These are phyloP conservation scores for Meiosimyza decipiens DNA, from an alignment of 2,888 invertebrate species.

Conservation along the genomic window DNA sequence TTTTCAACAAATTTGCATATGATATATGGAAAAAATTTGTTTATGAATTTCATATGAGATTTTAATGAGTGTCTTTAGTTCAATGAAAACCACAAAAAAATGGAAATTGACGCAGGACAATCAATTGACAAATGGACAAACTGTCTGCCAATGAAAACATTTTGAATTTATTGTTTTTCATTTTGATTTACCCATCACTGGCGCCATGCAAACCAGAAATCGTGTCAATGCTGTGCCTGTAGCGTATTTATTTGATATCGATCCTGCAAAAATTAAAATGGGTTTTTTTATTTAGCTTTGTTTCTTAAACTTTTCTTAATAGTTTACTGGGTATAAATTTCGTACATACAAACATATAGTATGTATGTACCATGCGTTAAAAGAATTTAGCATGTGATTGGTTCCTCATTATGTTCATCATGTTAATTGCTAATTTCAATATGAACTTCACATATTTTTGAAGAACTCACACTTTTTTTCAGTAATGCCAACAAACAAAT, in stretches of 20 bases:
- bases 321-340: conserved; percentile 16
- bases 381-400: too few species aligned
- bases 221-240: conserved; percentile 61
- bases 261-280: conserved; percentile 47
- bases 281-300: not conserved
- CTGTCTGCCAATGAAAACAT: not conserved
- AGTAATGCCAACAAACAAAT: too few species aligned
- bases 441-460: too few species aligned
- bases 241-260: conserved; percentile 43
- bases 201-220: conserved; percentile 65
- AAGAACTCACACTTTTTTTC: too few species aligned
- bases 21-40: not conserved
- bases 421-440: too few species aligned
- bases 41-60: conserved; percentile 2
- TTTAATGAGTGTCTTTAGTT: conserved; percentile 1
- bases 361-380: not conserved
- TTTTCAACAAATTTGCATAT: conserved; percentile 8
- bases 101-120: not conserved
- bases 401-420: too few species aligned
- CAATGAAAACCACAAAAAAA: conserved; percentile 14
- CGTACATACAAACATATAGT: conserved; percentile 1
- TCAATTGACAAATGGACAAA: conserved; percentile 11
- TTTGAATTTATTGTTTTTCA: not conserved
- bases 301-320: conserved; percentile 4
- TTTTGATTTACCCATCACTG: conserved; percentile 64